These are phyloP conservation scores for Anas capensis DNA, from an alignment of 2,797 vertebrate genomes.

Conservation along the genomic window DNA sequence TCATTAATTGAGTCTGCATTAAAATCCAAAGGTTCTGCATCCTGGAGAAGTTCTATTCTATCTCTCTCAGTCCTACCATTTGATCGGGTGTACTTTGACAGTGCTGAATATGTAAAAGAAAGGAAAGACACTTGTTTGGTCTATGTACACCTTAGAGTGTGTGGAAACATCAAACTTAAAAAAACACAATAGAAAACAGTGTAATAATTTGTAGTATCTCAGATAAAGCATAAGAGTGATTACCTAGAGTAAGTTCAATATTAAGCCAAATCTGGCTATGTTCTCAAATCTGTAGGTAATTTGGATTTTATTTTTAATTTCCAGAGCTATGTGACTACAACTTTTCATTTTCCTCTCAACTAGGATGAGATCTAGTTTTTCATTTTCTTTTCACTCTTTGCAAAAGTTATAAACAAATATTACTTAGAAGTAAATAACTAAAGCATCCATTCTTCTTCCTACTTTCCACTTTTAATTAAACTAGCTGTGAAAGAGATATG, in stretches of 20 bases:
- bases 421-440: neutral
- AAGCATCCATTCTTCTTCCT: neutral
- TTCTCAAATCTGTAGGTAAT: neutral
- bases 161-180: neutral
- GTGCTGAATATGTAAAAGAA: slow-evolving; percentile 73
- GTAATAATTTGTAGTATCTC: neutral
- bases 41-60: slow-evolving; percentile 92
- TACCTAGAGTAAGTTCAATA: neutral
- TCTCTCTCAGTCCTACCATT: slow-evolving; percentile 88
- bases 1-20: slow-evolving; percentile 88
- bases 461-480: neutral
- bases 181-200: neutral
- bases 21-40: slow-evolving; percentile 94
- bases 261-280: neutral
- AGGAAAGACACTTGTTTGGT: neutral
- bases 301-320: neutral
- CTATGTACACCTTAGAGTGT: neutral
- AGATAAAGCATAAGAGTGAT: neutral
- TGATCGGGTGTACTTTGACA: slow-evolving; percentile 87
- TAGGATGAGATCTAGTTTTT: neutral
- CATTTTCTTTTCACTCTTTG: no score
- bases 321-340: neutral
- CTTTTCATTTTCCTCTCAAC: neutral
- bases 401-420: neutral
- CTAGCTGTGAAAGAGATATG: neutral